A percentile compares a stretch with the other conserved stretches of the same genome.
Evolutionary conservation across 1,140 invertebrate species (phyloP).

Genomic region (Globodera rostochiensis): DNA sequence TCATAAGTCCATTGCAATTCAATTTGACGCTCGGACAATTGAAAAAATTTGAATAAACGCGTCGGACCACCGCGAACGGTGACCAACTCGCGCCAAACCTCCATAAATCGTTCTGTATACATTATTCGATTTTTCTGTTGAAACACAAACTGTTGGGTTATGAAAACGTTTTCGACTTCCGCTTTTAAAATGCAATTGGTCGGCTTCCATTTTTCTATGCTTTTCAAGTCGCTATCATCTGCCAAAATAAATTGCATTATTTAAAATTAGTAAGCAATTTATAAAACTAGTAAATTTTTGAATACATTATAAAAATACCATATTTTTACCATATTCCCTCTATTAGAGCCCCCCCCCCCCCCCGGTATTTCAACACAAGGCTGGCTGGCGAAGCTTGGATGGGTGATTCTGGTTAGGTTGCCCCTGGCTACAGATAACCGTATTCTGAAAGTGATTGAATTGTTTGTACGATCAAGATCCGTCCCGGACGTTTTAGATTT

Average conservation of each 20-base stretch:
- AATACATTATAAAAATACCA: too few relatives aligned
- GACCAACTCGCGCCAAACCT: neutral
- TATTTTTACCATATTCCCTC: too few relatives aligned
- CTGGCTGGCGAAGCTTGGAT: too few relatives aligned
- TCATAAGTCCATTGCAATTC: neutral
- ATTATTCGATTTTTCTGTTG: neutral
- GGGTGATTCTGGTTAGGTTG: too few relatives aligned
- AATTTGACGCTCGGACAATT: neutral
- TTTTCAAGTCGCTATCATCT: neutral
- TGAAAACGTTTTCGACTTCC: neutral
- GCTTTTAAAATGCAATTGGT: neutral
- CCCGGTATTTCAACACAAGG: too few relatives aligned
- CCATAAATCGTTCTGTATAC: neutral
- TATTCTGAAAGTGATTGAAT: too few relatives aligned
- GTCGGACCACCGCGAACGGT: neutral
- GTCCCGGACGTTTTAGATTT: too few relatives aligned
- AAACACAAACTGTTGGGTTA: neutral
- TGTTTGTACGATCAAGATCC: too few relatives aligned
- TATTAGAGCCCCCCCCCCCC: too few relatives aligned
- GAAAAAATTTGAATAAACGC: neutral
- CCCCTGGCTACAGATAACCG: too few relatives aligned
- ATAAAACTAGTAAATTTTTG: too few relatives aligned
- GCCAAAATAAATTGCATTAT: neutral
- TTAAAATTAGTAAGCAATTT: too few relatives aligned
- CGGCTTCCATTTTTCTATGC: neutral